These are phyloP conservation scores for Tetramorium simillimum DNA, from an alignment of 1,140 invertebrate genomes.

Conservation along the genomic window DNA sequence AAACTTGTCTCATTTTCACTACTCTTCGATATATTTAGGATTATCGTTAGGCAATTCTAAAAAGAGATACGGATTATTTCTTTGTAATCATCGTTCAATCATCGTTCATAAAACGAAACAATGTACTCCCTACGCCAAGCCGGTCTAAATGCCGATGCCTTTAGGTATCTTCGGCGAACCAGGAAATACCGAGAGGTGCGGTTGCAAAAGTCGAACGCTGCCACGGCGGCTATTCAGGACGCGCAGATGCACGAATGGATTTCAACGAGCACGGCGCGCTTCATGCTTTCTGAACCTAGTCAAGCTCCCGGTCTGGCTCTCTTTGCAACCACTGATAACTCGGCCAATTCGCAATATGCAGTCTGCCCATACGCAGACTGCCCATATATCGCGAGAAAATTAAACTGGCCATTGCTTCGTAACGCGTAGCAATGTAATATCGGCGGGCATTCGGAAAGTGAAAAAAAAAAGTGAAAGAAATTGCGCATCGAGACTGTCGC, in stretches of 20 bases:
- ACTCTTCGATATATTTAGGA: neutral
- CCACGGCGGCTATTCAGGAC: slow-evolving; percentile 48
- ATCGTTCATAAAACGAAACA: slow-evolving; percentile 32
- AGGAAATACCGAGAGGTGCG: slow-evolving; percentile 67
- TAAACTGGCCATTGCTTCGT: slow-evolving; percentile 42
- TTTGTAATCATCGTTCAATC: slow-evolving; percentile 23
- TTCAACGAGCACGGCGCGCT: slow-evolving; percentile 61
- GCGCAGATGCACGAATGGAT: slow-evolving; percentile 73
- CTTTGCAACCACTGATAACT: slow-evolving; percentile 66
- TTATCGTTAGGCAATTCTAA: slow-evolving; percentile 13
- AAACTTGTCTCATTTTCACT: neutral
- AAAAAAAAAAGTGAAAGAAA: neutral
- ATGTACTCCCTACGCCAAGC: slow-evolving; percentile 10
- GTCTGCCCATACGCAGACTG: slow-evolving; percentile 29
- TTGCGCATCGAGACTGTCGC: neutral
- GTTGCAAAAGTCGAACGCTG: slow-evolving; percentile 62
- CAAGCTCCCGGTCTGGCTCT: slow-evolving; percentile 30
- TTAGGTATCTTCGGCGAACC: slow-evolving; percentile 52
- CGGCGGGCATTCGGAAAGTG: neutral
- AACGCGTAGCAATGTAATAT: neutral
- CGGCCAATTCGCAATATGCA: slow-evolving; percentile 57
- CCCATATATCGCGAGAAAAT: slow-evolving; percentile 45
- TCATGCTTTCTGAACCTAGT: slow-evolving; percentile 60
- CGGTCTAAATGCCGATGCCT: slow-evolving; percentile 57
- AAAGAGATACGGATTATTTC: neutral